Conservation (phyloP, 1,140 invertebrate genomes). For the Drosophila biarmipes region DNA sequence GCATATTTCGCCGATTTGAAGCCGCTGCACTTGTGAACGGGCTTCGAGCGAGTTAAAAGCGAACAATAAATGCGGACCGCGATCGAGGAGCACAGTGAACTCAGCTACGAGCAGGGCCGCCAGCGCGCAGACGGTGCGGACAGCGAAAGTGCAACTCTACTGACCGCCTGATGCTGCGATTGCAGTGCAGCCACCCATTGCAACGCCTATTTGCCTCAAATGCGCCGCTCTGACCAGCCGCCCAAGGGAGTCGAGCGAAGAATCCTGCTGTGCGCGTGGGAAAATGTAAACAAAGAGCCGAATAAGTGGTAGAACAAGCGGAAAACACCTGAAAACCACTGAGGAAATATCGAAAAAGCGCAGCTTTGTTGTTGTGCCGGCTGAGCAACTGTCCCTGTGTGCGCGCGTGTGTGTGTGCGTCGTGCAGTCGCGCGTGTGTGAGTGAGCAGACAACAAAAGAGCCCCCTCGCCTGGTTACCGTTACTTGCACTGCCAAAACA, state of each 20-base stretch:
- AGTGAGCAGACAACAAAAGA: constrained; percentile 76
- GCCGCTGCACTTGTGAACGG: constrained; percentile 12
- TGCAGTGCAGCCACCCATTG: constrained; percentile 12
- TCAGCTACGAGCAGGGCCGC: background rate
- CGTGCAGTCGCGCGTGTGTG: constrained; percentile 13
- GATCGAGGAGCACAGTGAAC: background rate
- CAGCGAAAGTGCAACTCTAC: background rate
- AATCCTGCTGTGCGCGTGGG: constrained; percentile 9
- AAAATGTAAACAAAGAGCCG: constrained; percentile 40
- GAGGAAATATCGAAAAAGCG: constrained; percentile 40
- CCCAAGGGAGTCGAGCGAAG: constrained; percentile 11
- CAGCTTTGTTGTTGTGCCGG: constrained; percentile 57
- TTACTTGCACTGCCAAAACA: constrained; percentile 79
- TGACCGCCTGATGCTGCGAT: constrained; percentile 7
- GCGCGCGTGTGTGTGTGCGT: constrained; percentile 14
- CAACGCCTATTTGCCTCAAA: background rate
- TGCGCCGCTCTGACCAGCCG: background rate
- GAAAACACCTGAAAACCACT: background rate
- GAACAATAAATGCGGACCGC: constrained; percentile 26
- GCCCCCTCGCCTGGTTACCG: constrained; percentile 61
- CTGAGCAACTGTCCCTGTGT: constrained; percentile 26
- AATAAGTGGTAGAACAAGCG: constrained; percentile 2
- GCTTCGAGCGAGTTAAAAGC: constrained; percentile 6
- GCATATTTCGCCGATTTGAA: background rate
- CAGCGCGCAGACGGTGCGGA: background rate